A percentile compares a stretch with the other conserved stretches of the same genome.
These are phyloP conservation scores for Caradrina clavipalpis DNA, from an alignment of 2,888 invertebrate genomes.

Conservation along the genomic window DNA sequence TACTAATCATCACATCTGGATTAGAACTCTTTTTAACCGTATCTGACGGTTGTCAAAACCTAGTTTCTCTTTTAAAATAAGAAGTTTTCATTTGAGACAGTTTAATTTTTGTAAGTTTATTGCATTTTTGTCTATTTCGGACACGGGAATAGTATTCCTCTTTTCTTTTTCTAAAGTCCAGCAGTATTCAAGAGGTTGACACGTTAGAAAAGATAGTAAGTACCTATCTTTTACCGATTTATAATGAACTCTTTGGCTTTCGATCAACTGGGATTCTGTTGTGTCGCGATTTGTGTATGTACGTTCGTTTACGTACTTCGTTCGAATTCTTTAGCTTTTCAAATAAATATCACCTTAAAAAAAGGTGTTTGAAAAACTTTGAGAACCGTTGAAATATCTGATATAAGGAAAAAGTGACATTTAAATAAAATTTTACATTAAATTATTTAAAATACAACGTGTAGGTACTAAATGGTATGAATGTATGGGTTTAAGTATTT, in stretches of 20 bases:
- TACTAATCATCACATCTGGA: neutral
- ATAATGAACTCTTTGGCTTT: constrained; percentile 72
- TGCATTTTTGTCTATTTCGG: neutral
- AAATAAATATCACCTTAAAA: constrained; percentile 5
- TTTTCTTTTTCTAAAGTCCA: constrained; percentile 21
- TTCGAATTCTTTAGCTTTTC: neutral
- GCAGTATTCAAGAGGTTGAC: constrained; percentile 27
- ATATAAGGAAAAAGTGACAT: constrained; percentile 25
- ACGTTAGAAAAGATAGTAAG: constrained; percentile 15
- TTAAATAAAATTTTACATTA: neutral
- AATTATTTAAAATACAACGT: neutral
- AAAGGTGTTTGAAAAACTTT: constrained; percentile 20
- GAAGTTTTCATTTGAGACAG: neutral
- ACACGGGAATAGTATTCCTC: neutral
- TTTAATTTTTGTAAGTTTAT: neutral
- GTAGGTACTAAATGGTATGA: neutral
- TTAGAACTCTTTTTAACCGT: neutral
- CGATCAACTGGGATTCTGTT: constrained; percentile 57
- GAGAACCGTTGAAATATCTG: constrained; percentile 31
- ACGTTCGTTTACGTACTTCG: constrained; percentile 34
- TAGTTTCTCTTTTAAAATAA: too few species aligned
- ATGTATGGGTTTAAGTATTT: neutral
- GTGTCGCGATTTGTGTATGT: constrained; percentile 34
- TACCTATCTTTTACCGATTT: constrained; percentile 32
- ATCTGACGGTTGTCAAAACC: neutral